Base-by-base conservation (phyloP, 2,113 vertebrate genomes). In the Camelus bactrianus region DNA sequence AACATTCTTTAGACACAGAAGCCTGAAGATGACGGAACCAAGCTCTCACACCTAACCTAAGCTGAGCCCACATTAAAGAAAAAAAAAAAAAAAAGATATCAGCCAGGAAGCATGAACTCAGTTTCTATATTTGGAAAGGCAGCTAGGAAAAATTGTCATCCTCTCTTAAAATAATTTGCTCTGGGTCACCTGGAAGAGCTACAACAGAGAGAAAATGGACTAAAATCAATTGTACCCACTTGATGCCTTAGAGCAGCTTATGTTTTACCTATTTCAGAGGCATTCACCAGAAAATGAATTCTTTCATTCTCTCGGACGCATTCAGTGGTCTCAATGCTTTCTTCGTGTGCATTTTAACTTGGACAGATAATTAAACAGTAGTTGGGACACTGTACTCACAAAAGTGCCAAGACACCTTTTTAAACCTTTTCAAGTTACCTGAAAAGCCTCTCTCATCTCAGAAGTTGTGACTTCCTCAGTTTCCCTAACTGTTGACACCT, bases 401-500 rank as follows among this genome's bases (percentile, higher is more conserved):
- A 87, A 97, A 94, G 91, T 65, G 96, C 94, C 76, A 96, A 93
- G 30, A 72, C 96, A 75, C n/a, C 32, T 97, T 97, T 96, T 77
- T 84, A 93, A 93, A 95, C 35, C 97, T n/a, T 88, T 77, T 48
- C 5, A 8, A 82, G 73, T 60, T 72, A 81, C 48, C 76, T 85
- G 56, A 92, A 97, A 97, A 82, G 89, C 26, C 82, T 58, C 76
- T 89, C 24, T 94, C 90, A 69, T 92, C 93, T 96, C 91, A 88
- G 54, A 90, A 92, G 67, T 50, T 94, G 85, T 30, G 62, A 86
- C 72, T 97, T 69, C 96, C 95, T 97, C 96, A 54, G 84, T 84
- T 97, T 96, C 95, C 83, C 96, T 97, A 95, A 94, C 70, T 83
- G 42, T 52, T 93, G 95, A 97, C 77, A 91, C 67, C 76, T 97